A percentile compares a stretch with the other conserved stretches of the same genome.
phyloP scores from a whole-genome alignment of 30 jellyfish, hydroid and myxozoan species.

The Rhopilema esculentum region DNA sequence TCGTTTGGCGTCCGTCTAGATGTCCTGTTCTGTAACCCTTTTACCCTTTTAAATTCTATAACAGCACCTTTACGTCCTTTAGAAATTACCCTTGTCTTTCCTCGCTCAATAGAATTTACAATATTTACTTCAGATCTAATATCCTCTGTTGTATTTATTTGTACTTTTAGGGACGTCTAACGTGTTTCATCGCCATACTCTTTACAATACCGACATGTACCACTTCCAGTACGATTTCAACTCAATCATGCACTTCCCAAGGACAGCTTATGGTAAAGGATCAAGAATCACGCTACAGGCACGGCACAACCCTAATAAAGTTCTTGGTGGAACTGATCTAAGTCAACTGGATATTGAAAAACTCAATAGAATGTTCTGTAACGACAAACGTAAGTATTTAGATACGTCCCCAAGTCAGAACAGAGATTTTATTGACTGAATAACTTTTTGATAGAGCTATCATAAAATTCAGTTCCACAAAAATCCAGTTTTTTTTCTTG shows the following conservation, averaged over 20 bases:
- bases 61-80: too few relatives aligned
- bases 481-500: too few relatives aligned
- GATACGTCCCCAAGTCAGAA: too few relatives aligned
- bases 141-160: not conserved
- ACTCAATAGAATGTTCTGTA: slow-evolving; percentile 53
- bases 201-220: slow-evolving; percentile 42
- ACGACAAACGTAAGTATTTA: not conserved
- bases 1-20: too few relatives aligned
- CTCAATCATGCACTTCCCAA: slow-evolving; percentile 46
- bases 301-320: slow-evolving; percentile 10
- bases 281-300: slow-evolving; percentile 23
- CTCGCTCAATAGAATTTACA: too few relatives aligned
- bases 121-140: not conserved
- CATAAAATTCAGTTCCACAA: too few relatives aligned
- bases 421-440: not conserved
- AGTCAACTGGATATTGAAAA: slow-evolving; percentile 42
- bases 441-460: too few relatives aligned
- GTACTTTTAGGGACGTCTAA: slow-evolving; percentile 14
- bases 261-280: not conserved
- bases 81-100: not conserved
- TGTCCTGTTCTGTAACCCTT: too few relatives aligned
- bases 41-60: too few relatives aligned
- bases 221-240: slow-evolving; percentile 38
- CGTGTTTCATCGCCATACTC: slow-evolving; percentile 37
- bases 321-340: slow-evolving; percentile 42